Evolutionary conservation across 1,140 invertebrate genomes (phyloP), one percentile per base, ranked within the genome.

Genomic region (Trypoxylus dichotomus): DNA sequence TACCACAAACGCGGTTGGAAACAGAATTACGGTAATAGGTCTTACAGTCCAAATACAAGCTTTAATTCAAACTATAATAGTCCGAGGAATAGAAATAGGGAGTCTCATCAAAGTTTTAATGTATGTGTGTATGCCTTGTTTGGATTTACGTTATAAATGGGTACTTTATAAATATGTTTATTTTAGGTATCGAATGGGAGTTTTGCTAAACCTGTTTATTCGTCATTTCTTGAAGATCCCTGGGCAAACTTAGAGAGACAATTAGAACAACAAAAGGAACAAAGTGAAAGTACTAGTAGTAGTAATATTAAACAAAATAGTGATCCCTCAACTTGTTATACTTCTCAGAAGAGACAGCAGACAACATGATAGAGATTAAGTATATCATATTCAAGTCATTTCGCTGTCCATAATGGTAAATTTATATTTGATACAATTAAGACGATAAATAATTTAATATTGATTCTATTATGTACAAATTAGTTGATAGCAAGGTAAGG

Each of bases 391-490:
- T 27, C 24, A 25, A 29, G 11, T 27, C 27, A 27, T 68, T 68
- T 68, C 27, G 13, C 27, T 68, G 13, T 68, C 27, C 11, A 68
- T 27, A 68, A 24, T 27, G 24, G 60, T 68, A 25, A 68, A 68
- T 68, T 68, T 68, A 68, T 68, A 68, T 68, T 68, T 68, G 19
- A 68, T 68, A 68, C 60, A 68, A 68, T 68, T 68, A 8, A 13
- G 24, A 68, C 10, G n/a, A 19, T 19, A n/a, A 54, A n/a, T 43
- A 15, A 43, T 43, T 43, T 43, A 43, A 43, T n/a, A n/a, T 43
- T 43, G 1, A 43, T 43, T 15, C 10, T 43, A 54, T 19, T 19
- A 54, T 68, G 60, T 68, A 68, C 60, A 68, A 68, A 68, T 68
- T 68, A 68, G 13, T 37, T 7, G 10, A 37, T 37, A 37, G 32